Conservation (phyloP, 2,797 vertebrate species). For the Diplodus puntazzo region DNA sequence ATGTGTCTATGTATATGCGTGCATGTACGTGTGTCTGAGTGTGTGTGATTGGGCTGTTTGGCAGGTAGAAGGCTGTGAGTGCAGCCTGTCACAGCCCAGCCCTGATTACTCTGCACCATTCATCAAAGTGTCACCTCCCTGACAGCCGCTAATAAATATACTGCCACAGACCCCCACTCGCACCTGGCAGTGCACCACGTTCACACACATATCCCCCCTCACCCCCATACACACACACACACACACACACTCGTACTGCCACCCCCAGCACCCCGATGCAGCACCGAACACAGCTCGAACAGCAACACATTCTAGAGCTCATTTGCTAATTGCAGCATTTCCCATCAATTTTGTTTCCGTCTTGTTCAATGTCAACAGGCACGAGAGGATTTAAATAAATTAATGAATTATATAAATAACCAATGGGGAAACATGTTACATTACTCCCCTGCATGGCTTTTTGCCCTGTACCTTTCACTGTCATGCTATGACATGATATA, state of each 20-base stretch:
- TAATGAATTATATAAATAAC: slow-evolving; percentile 74
- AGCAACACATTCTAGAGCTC: slow-evolving; percentile 94
- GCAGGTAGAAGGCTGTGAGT: slow-evolving; percentile 95
- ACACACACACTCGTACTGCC: slow-evolving; percentile 44
- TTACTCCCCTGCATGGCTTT: slow-evolving; percentile 38
- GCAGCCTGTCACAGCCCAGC: slow-evolving; percentile 94
- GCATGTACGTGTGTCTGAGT: slow-evolving; percentile 52
- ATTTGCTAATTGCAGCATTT: slow-evolving; percentile 99
- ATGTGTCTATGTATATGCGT: slow-evolving; percentile 38
- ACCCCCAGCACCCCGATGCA: slow-evolving; percentile 75
- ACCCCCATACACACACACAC: slow-evolving; percentile 30
- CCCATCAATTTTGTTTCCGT: slow-evolving; percentile 96
- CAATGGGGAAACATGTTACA: slow-evolving; percentile 58
- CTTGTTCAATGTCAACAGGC: slow-evolving; percentile 92
- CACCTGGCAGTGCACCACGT: slow-evolving; percentile 90
- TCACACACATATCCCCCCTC: slow-evolving; percentile 53
- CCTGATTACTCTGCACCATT: slow-evolving; percentile 99
- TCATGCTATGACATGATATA: slow-evolving; percentile 22
- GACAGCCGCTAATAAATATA: slow-evolving; percentile 99
- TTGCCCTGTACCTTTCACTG: slow-evolving; percentile 22
- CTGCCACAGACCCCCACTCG: slow-evolving; percentile 95
- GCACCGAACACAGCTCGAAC: slow-evolving; percentile 75
- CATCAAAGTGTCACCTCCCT: slow-evolving; percentile 99
- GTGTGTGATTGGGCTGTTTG: slow-evolving; percentile 91
- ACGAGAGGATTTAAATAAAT: slow-evolving; percentile 65